Evolutionary conservation across 1,140 invertebrate species (phyloP).

Genomic region (Psilanteris sp.): DNA sequence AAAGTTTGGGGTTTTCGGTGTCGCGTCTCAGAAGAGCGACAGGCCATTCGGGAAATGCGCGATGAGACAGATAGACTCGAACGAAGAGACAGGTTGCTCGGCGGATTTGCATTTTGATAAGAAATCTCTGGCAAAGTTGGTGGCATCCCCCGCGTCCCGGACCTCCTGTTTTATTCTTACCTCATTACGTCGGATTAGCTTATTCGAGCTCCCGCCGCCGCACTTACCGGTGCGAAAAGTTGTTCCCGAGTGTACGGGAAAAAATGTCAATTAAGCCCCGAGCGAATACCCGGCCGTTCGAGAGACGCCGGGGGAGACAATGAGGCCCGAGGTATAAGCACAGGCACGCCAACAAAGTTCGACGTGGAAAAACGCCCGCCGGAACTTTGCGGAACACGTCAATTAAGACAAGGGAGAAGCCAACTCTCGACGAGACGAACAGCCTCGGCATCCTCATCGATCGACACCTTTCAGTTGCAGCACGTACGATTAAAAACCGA

Average conservation of each 20-base stretch:
- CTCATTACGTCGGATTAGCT: constrained; percentile 78
- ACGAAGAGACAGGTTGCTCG: constrained; percentile 66
- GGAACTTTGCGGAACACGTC: constrained; percentile 65
- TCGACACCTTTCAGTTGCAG: constrained; percentile 29
- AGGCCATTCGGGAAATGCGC: constrained; percentile 57
- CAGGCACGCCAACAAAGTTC: constrained; percentile 33
- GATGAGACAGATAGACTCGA: constrained; percentile 41
- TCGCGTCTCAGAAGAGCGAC: constrained; percentile 58
- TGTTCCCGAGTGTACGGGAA: constrained; percentile 56
- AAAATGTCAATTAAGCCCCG: constrained; percentile 66
- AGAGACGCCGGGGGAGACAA: constrained; percentile 41
- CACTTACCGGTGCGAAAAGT: constrained; percentile 65
- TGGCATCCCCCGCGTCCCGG: constrained; percentile 37
- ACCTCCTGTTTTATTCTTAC: constrained; percentile 76
- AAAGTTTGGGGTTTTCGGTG: constrained; percentile 29
- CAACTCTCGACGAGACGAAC: constrained; percentile 30
- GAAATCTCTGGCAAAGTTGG: constrained; percentile 78
- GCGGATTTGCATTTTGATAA: constrained; percentile 80
- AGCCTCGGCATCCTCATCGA: constrained; percentile 23
- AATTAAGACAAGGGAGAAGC: constrained; percentile 62
- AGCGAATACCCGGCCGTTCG: constrained; percentile 14
- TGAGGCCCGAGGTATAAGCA: constrained; percentile 30
- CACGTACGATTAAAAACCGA: constrained; percentile 38
- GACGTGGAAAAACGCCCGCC: constrained; percentile 35
- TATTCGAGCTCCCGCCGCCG: constrained; percentile 65